Conservation (phyloP, 92 coral and sea anemone species). For the Parazoanthus swiftii region DNA sequence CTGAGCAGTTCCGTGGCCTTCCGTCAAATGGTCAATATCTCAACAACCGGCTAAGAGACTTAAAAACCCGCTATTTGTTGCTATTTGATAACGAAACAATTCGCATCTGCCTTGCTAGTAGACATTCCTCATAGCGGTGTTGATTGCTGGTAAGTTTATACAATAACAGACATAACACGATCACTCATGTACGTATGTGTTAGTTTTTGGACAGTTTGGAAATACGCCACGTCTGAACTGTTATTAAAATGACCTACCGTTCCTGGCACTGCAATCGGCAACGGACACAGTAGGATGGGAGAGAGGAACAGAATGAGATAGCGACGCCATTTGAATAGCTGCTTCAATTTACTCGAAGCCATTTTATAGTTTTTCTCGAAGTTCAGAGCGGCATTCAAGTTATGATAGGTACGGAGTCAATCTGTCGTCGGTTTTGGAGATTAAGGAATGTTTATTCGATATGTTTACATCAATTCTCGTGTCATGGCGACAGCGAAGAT, state of each 20-base stretch:
- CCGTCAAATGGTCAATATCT: too few relatives aligned
- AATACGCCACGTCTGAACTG: too few relatives aligned
- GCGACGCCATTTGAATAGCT: constrained; percentile 56
- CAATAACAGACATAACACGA: too few relatives aligned
- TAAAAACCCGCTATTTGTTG: too few relatives aligned
- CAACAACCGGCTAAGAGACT: too few relatives aligned
- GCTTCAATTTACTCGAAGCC: constrained; percentile 31
- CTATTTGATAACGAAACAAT: too few relatives aligned
- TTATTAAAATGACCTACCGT: constrained; percentile 52
- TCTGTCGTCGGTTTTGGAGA: neutral
- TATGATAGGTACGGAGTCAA: neutral
- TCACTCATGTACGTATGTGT: too few relatives aligned
- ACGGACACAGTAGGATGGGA: constrained; percentile 60
- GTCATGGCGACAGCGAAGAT: neutral
- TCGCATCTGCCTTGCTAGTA: too few relatives aligned
- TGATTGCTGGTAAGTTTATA: too few relatives aligned
- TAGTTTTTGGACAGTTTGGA: too few relatives aligned
- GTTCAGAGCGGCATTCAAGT: neutral
- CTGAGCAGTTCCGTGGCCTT: too few relatives aligned
- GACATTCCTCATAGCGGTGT: too few relatives aligned
- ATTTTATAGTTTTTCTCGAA: neutral
- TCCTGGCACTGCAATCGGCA: constrained; percentile 59
- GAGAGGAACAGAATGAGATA: constrained; percentile 60
- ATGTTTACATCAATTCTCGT: neutral
- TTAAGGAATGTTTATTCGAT: neutral